Base-by-base conservation (phyloP, 2,888 invertebrate genomes). In the Halocaridina rubra region DNA sequence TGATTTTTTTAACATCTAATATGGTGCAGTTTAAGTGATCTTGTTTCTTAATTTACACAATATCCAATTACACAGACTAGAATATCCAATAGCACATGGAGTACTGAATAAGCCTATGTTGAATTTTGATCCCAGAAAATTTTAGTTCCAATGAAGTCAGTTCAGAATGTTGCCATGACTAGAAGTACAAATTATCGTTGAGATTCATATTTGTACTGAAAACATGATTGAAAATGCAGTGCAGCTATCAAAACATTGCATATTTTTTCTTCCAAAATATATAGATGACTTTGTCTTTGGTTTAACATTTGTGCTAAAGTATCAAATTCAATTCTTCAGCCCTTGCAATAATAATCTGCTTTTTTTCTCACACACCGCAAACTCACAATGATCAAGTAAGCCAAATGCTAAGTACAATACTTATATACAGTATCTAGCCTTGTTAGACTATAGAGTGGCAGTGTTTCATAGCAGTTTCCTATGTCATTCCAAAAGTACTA, bases 381-480 rank as follows among this genome's bases (percentile, higher is more conserved):
- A 57, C 53, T 71, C 77, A 71, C 77, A 82, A 69, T 69, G 24
- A 29, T 39, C 30, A 29, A 30, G 10, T 29, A 69, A 30, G 29
- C 69, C 19, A 27, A 13, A 19, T 30, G 16, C 69, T 69, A 69
- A 53, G 53, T 53, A 53, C 53, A 29, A 24, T 69, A 29, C n/a
- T 69, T 30, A 69, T 69, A 29, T 69, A 69, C 69, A 69, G 29
- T 27, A 69, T 30, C 32, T 30, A 69, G 29, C 29, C 19, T 10
- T 19, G 32, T 30, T 69, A 24, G 29, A 77, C 76, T 82, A 59
- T 71, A 77, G 61, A 69, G 76, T 82, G 82, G 82, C 82, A 82
- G 82, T 82, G 82, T 77, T 77, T 77, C 71, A 69, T 82, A 82
- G 82, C 82, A 77, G 77, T 61, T 71, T 39, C 69, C 27, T 57